Evolutionary conservation across 2,888 invertebrate genomes (phyloP).

Genomic region (Drepanosiphum platanoidis): DNA sequence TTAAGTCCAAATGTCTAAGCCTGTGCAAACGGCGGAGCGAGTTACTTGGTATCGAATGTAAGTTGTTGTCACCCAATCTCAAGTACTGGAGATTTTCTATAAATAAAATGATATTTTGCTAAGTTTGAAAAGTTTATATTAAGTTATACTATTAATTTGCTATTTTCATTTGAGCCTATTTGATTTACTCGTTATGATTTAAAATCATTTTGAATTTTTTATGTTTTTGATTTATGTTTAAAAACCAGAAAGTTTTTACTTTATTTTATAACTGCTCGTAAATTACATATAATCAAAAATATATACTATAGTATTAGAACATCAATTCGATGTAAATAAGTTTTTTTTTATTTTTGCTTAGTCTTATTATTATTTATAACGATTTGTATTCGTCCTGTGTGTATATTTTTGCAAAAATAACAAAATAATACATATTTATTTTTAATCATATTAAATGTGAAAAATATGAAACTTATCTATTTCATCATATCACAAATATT

Average conservation of each 20-base stretch:
- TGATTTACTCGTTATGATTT: too few species aligned
- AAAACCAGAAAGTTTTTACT: neutral
- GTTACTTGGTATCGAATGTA: slow-evolving; percentile 85
- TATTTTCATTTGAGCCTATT: too few species aligned
- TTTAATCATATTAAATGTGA: neutral
- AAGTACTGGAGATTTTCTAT: slow-evolving; percentile 90
- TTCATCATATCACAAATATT: neutral
- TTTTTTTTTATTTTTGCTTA: slow-evolving; percentile 10
- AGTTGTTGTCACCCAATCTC: slow-evolving; percentile 86
- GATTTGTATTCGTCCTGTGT: neutral
- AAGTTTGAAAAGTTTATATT: too few species aligned
- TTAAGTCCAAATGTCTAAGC: slow-evolving; percentile 86
- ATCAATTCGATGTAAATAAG: neutral
- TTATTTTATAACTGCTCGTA: neutral
- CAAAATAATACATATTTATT: neutral
- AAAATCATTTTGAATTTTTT: neutral
- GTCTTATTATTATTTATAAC: neutral
- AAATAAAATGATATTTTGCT: neutral
- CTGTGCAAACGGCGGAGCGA: slow-evolving; percentile 85
- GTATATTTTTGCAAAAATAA: neutral
- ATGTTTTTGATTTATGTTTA: neutral
- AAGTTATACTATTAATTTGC: too few species aligned
- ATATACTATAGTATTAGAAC: neutral
- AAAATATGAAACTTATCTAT: neutral
- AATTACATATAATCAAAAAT: slow-evolving; percentile 1